Evolutionary conservation across 2,888 invertebrate genomes (phyloP).

Genomic region (Eubasilissa splendida): DNA sequence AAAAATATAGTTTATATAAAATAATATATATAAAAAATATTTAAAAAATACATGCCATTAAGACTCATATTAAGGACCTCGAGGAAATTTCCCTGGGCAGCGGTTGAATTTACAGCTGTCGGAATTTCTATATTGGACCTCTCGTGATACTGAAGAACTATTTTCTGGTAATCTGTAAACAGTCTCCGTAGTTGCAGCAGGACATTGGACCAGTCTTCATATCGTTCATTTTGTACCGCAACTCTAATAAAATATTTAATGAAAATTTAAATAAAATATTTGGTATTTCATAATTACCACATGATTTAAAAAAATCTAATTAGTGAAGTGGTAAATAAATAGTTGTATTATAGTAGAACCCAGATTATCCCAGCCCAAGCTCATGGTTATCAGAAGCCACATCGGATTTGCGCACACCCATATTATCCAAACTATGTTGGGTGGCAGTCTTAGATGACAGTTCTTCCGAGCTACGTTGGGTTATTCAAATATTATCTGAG

Average conservation of each 20-base stretch:
- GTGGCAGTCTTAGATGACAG: no score
- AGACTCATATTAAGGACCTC: conserved; percentile 99
- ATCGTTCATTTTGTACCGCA: conserved; percentile 97
- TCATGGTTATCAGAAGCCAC: neutral
- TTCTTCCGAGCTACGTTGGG: no score
- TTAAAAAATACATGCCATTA: conserved; percentile 78
- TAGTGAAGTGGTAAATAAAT: neutral
- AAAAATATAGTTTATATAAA: no score
- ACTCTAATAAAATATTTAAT: conserved; percentile 74
- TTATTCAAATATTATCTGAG: no score
- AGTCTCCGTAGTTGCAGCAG: conserved; percentile 88
- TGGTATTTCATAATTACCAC: neutral
- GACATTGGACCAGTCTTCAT: conserved; percentile 97
- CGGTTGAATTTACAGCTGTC: conserved; percentile 88
- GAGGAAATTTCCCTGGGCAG: conserved; percentile 97
- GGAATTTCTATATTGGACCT: conserved; percentile 82
- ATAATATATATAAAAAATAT: neutral
- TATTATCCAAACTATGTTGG: no score
- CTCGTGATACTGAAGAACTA: conserved; percentile 91
- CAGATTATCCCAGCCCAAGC: no score
- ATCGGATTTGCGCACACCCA: no score
- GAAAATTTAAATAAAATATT: no score
- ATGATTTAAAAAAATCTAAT: neutral
- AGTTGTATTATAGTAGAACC: no score
- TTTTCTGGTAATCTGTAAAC: conserved; percentile 92